Percentiles rank a stretch among this genome's conserved stretches.
Conservation (phyloP, 1,140 invertebrate species). For the Lineus longissimus region DNA sequence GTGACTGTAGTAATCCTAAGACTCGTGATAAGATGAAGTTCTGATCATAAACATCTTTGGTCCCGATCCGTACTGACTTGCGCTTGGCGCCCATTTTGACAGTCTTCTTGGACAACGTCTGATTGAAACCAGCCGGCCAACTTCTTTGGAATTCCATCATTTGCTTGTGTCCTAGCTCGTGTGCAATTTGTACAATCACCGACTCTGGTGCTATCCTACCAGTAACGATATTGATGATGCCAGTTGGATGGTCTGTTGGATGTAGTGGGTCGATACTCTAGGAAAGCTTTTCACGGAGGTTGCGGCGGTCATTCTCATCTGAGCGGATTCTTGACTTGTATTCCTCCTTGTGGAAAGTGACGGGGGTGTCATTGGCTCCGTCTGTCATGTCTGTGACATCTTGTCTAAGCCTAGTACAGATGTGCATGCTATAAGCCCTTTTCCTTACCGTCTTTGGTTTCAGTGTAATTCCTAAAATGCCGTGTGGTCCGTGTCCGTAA, state of each 20-base stretch:
- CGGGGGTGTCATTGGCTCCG: background rate
- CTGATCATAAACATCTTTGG: background rate
- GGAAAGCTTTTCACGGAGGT: slow-evolving; percentile 11
- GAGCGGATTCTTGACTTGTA: slow-evolving; percentile 7
- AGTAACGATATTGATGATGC: slow-evolving; percentile 14
- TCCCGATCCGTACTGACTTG: background rate
- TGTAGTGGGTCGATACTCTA: slow-evolving; percentile 12
- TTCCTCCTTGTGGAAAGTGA: slow-evolving; percentile 16
- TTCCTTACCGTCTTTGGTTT: slow-evolving; percentile 12
- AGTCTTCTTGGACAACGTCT: background rate
- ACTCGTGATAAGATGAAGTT: slow-evolving; percentile 6
- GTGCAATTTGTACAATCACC: slow-evolving; percentile 14
- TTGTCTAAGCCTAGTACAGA: slow-evolving; percentile 10
- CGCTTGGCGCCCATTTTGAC: background rate
- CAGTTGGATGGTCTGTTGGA: background rate
- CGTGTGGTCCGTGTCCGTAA: slow-evolving; percentile 23
- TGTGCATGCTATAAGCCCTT: slow-evolving; percentile 24
- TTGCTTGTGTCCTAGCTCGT: background rate
- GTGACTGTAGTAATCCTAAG: slow-evolving; percentile 1
- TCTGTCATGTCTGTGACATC: slow-evolving; percentile 9
- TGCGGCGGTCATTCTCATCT: slow-evolving; percentile 5
- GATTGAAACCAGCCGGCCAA: background rate
- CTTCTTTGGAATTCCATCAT: slow-evolving; percentile 9
- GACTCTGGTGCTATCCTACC: slow-evolving; percentile 8
- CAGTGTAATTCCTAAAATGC: slow-evolving; percentile 21